A percentile compares a stretch with the other conserved stretches of the same genome.
Evolutionary conservation across 2,113 vertebrate genomes (phyloP).

Genomic region (Leptobrachium leishanense): DNA sequence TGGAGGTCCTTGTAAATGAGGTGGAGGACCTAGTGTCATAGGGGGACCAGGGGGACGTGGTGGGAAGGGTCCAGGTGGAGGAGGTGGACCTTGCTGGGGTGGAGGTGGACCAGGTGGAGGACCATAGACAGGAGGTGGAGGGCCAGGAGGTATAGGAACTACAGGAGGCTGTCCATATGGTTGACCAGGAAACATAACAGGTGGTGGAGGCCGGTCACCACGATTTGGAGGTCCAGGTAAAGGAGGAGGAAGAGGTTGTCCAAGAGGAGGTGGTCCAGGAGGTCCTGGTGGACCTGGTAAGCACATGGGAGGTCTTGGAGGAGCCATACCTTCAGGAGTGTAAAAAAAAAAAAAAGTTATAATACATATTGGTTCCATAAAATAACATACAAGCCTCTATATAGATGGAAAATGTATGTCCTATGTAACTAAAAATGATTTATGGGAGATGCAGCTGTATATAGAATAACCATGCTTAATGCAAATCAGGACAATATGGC

Average conservation of each 20-base stretch:
- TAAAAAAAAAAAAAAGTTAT: slow-evolving; percentile 43
- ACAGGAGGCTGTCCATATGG: slow-evolving; percentile 93
- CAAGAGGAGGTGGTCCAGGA: slow-evolving; percentile 91
- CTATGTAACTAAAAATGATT: too few relatives aligned
- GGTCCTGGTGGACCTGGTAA: slow-evolving; percentile 92
- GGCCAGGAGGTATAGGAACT: slow-evolving; percentile 91
- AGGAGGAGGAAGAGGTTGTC: slow-evolving; percentile 90
- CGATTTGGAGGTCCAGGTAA: slow-evolving; percentile 90
- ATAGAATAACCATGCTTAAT: too few relatives aligned
- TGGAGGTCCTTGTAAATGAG: slow-evolving; percentile 93
- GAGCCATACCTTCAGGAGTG: slow-evolving; percentile 80
- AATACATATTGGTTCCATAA: neutral
- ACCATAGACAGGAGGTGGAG: slow-evolving; percentile 91
- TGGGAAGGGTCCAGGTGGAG: slow-evolving; percentile 91
- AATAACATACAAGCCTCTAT: neutral
- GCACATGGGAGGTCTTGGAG: slow-evolving; percentile 89
- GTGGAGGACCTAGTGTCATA: slow-evolving; percentile 91
- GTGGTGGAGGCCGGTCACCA: slow-evolving; percentile 93
- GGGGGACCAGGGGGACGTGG: slow-evolving; percentile 92
- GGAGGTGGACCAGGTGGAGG: slow-evolving; percentile 91
- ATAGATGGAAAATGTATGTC: too few relatives aligned
- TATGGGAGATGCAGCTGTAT: too few relatives aligned
- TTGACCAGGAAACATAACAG: slow-evolving; percentile 95
- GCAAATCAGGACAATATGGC: too few relatives aligned
- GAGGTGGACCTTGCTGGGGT: slow-evolving; percentile 92